Conservation (phyloP, 2,888 invertebrate genomes). For the Cerceris rybyensis region DNA sequence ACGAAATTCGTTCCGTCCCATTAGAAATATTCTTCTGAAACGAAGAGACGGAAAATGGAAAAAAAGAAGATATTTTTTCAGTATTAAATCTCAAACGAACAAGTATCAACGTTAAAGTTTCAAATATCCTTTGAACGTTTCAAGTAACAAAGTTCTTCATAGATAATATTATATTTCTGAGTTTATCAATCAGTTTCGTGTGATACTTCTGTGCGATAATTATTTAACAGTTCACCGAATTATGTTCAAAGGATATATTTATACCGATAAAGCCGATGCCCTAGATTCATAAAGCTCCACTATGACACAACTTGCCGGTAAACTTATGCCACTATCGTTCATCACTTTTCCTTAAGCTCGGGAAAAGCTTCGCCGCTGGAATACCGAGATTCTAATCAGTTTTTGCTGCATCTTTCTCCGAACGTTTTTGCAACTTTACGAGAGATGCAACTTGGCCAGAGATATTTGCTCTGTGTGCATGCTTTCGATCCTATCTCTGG, state of each 20-base stretch:
- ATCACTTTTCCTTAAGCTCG: slow-evolving; percentile 21
- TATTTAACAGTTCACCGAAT: slow-evolving; percentile 34
- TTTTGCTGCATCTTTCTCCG: neutral
- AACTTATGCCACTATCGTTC: slow-evolving; percentile 25
- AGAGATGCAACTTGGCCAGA: neutral
- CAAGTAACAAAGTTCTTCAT: too few species aligned
- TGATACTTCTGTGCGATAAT: slow-evolving; percentile 15
- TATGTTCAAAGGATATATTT: slow-evolving; percentile 48
- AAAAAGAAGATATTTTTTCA: too few species aligned
- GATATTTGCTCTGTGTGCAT: neutral
- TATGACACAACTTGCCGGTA: slow-evolving; percentile 19
- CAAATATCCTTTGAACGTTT: too few species aligned
- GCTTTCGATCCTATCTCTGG: too few species aligned
- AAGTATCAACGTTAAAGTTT: too few species aligned
- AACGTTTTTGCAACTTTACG: neutral
- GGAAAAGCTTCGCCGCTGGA: neutral
- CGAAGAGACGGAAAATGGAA: too few species aligned
- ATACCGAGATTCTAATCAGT: slow-evolving; percentile 1
- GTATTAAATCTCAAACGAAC: too few species aligned
- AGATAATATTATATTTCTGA: too few species aligned
- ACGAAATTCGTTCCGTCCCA: too few species aligned
- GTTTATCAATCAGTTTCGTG: neutral
- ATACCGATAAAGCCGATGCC: slow-evolving; percentile 33
- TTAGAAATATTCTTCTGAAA: too few species aligned
- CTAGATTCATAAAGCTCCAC: slow-evolving; percentile 31